Evolutionary conservation across 2,888 invertebrate species (phyloP), one percentile per base, ranked within the genome.

Genomic region (Parthenolecanium corni): DNA sequence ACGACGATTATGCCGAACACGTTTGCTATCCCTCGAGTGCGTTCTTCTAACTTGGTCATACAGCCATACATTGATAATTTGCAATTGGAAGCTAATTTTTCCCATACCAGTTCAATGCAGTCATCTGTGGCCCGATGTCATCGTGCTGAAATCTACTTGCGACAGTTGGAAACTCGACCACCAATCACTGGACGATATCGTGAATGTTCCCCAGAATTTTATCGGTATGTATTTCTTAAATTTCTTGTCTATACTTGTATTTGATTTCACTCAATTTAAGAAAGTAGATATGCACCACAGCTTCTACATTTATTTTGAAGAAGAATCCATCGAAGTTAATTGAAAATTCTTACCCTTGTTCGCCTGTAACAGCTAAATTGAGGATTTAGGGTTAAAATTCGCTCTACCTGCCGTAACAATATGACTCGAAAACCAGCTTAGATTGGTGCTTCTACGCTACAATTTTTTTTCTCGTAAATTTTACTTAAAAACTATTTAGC

Each of bases 201-300:
- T 14, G 85, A 87, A 69, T 83, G 84, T 70, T 80, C 82, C 24
- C 86, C 89, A 0, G 78, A 81, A 44, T 87, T 83, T 74, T 89
- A 83, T 72, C 81, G 86, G 86, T 87, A 71, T 40, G n/a, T 52
- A 46, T 11, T 14, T 49, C 18, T 6, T 11, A 12, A n/a, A 49
- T 18, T 4, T 49, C 4, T 25, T 52, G 6, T 44, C 18, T 3
- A n/a, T n/a, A 12, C 11, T 65, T 66, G 64, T n/a, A n/a, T n/a
- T n/a, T n/a, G n/a, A n/a, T n/a, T n/a, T n/a, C n/a, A n/a, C n/a
- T n/a, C n/a, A n/a, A n/a, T n/a, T n/a, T n/a, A n/a, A n/a, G n/a
- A n/a, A n/a, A n/a, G n/a, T n/a, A n/a, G n/a, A n/a, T n/a, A n/a
- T n/a, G n/a, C n/a, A n/a, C n/a, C n/a, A n/a, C n/a, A n/a, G n/a